These are phyloP conservation scores for Hypsibius dujardini DNA, from an alignment of 1,140 invertebrate species.

Conservation along the genomic window DNA sequence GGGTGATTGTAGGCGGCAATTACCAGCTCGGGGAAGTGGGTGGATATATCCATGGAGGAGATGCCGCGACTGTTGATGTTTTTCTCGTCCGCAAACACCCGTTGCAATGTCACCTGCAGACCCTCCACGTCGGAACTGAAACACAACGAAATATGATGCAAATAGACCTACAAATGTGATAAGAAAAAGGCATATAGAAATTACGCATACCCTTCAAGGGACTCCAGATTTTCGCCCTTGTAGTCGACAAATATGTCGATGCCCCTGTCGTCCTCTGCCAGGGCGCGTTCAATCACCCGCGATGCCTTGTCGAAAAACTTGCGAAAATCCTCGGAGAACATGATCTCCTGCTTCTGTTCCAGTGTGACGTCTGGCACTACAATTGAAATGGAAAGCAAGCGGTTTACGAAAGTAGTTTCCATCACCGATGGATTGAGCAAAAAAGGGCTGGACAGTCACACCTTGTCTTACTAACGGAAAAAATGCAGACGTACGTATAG, in stretches of 20 bases:
- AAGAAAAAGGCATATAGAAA: slow-evolving; percentile 17
- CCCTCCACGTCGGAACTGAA: slow-evolving; percentile 68
- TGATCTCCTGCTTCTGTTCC: slow-evolving; percentile 88
- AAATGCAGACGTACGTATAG: no score
- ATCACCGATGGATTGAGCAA: background rate
- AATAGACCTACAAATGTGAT: slow-evolving; percentile 7
- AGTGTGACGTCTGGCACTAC: slow-evolving; percentile 70
- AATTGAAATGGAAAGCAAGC: slow-evolving; percentile 26
- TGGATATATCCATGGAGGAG: slow-evolving; percentile 84
- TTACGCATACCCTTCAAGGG: slow-evolving; percentile 46
- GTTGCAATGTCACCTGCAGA: slow-evolving; percentile 64
- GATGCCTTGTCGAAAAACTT: slow-evolving; percentile 68
- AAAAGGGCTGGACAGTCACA: no score
- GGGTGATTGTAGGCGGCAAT: slow-evolving; percentile 88
- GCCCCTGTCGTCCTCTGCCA: slow-evolving; percentile 49
- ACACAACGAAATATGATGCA: slow-evolving; percentile 24
- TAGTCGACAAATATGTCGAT: slow-evolving; percentile 88
- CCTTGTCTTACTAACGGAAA: no score
- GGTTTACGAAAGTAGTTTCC: slow-evolving; percentile 9
- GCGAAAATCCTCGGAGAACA: slow-evolving; percentile 80
- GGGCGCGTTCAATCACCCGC: slow-evolving; percentile 71
- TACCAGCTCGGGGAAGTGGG: slow-evolving; percentile 80
- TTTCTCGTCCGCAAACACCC: slow-evolving; percentile 77
- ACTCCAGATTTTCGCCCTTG: slow-evolving; percentile 54
- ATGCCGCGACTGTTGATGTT: slow-evolving; percentile 89